Percentiles rank a stretch among this genome's conserved stretches.
phyloP scores from a whole-genome alignment of 2,113 vertebrate species.

The Gnathonemus echidnorhynchus region DNA sequence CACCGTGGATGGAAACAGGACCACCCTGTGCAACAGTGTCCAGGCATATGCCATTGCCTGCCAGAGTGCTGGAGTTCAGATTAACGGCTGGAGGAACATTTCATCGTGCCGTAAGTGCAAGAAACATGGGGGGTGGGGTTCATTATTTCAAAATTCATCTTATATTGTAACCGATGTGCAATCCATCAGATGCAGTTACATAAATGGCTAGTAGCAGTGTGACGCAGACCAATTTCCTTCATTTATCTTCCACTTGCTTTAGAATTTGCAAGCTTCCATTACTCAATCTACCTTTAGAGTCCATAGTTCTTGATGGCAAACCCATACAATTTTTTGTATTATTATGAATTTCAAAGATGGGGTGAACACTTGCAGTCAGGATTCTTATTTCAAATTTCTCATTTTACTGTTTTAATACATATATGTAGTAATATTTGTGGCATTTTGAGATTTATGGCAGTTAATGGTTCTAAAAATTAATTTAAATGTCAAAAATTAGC shows the following conservation, averaged over 20 bases:
- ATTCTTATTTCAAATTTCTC: neutral
- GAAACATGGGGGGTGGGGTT: too few relatives aligned
- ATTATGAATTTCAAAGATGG: neutral
- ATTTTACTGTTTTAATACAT: neutral
- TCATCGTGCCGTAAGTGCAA: slow-evolving; percentile 67
- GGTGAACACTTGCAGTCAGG: neutral
- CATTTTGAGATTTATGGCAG: neutral
- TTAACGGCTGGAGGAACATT: slow-evolving; percentile 61
- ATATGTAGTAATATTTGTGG: neutral
- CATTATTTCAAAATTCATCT: neutral
- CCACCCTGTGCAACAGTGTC: slow-evolving; percentile 60
- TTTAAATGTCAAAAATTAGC: neutral
- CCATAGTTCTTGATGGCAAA: neutral
- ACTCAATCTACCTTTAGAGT: neutral
- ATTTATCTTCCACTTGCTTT: neutral
- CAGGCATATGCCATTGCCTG: slow-evolving; percentile 65
- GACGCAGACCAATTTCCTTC: neutral
- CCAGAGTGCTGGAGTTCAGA: slow-evolving; percentile 47
- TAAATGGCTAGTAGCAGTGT: neutral
- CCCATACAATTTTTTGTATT: neutral
- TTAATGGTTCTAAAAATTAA: neutral
- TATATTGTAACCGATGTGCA: neutral
- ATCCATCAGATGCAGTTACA: neutral
- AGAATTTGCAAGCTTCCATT: neutral
- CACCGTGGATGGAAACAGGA: slow-evolving; percentile 27